Evolutionary conservation across 92 coral and sea anemone species (phyloP).

Genomic region (Montipora capitata): DNA sequence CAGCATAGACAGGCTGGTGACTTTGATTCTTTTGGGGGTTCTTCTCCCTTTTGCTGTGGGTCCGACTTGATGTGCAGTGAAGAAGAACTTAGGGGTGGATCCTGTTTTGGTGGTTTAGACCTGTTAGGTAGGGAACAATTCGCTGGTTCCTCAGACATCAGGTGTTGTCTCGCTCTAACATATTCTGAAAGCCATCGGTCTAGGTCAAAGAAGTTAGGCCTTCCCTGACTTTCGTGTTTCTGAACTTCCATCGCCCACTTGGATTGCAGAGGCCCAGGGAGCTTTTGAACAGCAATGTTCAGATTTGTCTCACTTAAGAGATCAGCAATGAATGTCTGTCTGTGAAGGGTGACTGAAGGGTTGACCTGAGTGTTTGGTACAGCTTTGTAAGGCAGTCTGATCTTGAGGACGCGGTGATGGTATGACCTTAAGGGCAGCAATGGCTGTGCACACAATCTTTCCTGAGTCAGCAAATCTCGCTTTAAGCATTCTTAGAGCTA

Average conservation of each 20-base stretch:
- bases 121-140: conserved; percentile 26
- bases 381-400: conserved; percentile 43
- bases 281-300: conserved; percentile 58
- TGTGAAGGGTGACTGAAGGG: conserved; percentile 64
- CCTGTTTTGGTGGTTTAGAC: conserved; percentile 13
- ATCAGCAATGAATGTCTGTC: conserved; percentile 75
- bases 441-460: conserved; percentile 68
- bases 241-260: conserved; percentile 23
- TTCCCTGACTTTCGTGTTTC: conserved; percentile 66
- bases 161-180: conserved; percentile 70
- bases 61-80: too few species aligned
- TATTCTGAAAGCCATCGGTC: conserved; percentile 73
- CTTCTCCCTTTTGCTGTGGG: too few species aligned
- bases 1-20: too few species aligned
- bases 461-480: conserved; percentile 68
- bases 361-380: conserved; percentile 53
- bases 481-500: conserved; percentile 52
- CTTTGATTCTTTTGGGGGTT: too few species aligned
- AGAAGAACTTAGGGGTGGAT: not conserved
- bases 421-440: conserved; percentile 49
- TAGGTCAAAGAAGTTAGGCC: conserved; percentile 68
- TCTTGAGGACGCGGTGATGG: conserved; percentile 64
- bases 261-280: conserved; percentile 7
- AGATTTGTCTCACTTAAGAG: conserved; percentile 69
- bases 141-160: conserved; percentile 34